Evolutionary conservation across 2,888 invertebrate species (phyloP).

Genomic region (Mesochorus sp.): DNA sequence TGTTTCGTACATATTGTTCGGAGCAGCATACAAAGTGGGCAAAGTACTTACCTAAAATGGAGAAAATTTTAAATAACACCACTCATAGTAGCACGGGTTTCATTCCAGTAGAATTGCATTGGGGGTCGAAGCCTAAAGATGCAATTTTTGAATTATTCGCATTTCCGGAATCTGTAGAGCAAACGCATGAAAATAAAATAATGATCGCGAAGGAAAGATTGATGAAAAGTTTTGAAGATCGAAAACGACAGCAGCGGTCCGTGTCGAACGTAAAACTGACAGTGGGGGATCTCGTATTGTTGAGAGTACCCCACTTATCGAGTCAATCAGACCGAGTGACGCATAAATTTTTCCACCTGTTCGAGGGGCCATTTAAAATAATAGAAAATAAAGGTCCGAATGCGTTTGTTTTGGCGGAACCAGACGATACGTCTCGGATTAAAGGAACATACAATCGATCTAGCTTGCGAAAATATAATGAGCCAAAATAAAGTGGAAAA

Average conservation of each 20-base stretch:
- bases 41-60: conserved; percentile 24
- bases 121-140: conserved; percentile 22
- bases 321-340: conserved; percentile 33
- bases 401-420: conserved; percentile 24
- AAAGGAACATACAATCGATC: conserved; percentile 6
- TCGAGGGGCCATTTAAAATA: conserved; percentile 38
- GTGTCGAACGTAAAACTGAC: background rate
- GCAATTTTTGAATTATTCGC: background rate
- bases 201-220: background rate
- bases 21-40: conserved; percentile 42
- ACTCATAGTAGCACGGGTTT: conserved; percentile 25
- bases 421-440: background rate
- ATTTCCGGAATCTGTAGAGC: background rate
- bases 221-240: background rate
- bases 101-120: conserved; percentile 32
- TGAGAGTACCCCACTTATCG: conserved; percentile 33
- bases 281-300: conserved; percentile 14
- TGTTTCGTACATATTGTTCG: conserved; percentile 49
- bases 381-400: conserved; percentile 9
- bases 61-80: conserved; percentile 14
- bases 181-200: conserved; percentile 8
- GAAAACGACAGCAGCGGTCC: background rate
- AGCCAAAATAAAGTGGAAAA: conserved; percentile 9
- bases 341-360: conserved; percentile 36
- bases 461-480: conserved; percentile 7